Conservation (phyloP, 2,113 vertebrate species). For the Platichthys stellatus region DNA sequence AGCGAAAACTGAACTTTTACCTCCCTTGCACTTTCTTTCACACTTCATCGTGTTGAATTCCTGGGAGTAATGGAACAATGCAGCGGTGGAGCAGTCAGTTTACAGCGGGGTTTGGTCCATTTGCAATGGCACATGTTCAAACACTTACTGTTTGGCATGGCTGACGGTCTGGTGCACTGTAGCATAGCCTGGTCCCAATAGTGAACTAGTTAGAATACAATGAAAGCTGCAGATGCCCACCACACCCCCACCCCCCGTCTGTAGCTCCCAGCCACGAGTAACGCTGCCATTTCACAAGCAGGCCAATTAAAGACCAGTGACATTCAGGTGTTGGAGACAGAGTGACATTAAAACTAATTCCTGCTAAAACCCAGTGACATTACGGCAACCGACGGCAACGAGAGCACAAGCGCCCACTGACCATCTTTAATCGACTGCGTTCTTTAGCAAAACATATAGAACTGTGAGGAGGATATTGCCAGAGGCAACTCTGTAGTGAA, state of each 20-base stretch:
- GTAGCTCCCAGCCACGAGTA: slow-evolving; percentile 64
- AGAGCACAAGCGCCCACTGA: background rate
- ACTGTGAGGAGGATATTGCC: slow-evolving; percentile 31
- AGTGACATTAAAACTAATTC: slow-evolving; percentile 83
- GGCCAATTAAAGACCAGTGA: slow-evolving; percentile 81
- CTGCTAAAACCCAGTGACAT: slow-evolving; percentile 79
- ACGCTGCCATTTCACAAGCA: slow-evolving; percentile 65
- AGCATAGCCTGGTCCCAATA: slow-evolving; percentile 21
- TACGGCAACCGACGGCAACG: slow-evolving; percentile 30
- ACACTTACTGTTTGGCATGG: slow-evolving; percentile 22
- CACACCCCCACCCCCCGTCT: background rate
- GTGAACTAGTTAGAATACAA: slow-evolving; percentile 25
- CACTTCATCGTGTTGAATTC: slow-evolving; percentile 29
- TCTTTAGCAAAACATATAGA: slow-evolving; percentile 21
- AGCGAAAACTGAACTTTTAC: slow-evolving; percentile 28
- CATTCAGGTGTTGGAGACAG: slow-evolving; percentile 76
- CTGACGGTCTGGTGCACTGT: slow-evolving; percentile 9
- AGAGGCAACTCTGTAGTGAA: slow-evolving; percentile 24
- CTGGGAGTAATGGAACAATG: slow-evolving; percentile 52
- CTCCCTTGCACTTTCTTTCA: slow-evolving; percentile 37
- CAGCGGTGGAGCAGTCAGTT: slow-evolving; percentile 46
- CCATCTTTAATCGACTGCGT: slow-evolving; percentile 39
- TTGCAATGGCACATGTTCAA: slow-evolving; percentile 51
- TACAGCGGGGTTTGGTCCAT: slow-evolving; percentile 39
- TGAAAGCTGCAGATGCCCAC: slow-evolving; percentile 3